phyloP scores from a whole-genome alignment of 2,113 vertebrate species.

The Raja brachyura region DNA sequence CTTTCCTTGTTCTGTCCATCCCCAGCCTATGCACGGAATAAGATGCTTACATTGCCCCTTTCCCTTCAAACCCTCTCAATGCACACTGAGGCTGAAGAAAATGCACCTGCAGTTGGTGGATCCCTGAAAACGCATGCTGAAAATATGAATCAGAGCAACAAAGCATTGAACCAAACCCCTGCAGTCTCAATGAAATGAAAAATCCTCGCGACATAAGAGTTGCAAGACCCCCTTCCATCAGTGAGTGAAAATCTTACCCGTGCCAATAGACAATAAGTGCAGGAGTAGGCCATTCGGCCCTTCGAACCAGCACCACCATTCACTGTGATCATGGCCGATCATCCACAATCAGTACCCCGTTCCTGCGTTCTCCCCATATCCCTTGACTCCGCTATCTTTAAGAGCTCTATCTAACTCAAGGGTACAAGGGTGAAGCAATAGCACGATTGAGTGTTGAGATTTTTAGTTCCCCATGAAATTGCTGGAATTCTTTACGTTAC shows the following conservation, averaged over 20 bases:
- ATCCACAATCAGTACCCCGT: too few relatives aligned
- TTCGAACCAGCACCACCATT: too few relatives aligned
- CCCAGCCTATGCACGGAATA: too few relatives aligned
- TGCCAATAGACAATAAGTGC: too few relatives aligned
- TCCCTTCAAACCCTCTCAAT: background rate
- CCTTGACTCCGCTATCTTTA: too few relatives aligned
- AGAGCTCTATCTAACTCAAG: too few relatives aligned
- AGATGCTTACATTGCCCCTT: background rate
- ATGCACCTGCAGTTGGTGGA: background rate
- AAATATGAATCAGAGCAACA: background rate
- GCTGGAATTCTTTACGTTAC: background rate
- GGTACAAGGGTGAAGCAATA: background rate
- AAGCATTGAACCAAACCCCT: too few relatives aligned
- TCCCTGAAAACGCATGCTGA: background rate
- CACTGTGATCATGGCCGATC: too few relatives aligned
- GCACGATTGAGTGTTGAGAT: background rate
- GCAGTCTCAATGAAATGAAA: background rate
- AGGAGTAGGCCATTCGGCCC: too few relatives aligned
- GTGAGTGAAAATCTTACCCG: background rate
- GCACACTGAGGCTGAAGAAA: background rate
- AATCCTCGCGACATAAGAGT: background rate
- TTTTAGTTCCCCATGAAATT: background rate
- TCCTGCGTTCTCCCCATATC: too few relatives aligned
- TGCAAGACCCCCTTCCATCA: background rate
- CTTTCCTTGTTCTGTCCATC: background rate